phyloP scores from a whole-genome alignment of 2,888 invertebrate species.

The Tyria jacobaeae region DNA sequence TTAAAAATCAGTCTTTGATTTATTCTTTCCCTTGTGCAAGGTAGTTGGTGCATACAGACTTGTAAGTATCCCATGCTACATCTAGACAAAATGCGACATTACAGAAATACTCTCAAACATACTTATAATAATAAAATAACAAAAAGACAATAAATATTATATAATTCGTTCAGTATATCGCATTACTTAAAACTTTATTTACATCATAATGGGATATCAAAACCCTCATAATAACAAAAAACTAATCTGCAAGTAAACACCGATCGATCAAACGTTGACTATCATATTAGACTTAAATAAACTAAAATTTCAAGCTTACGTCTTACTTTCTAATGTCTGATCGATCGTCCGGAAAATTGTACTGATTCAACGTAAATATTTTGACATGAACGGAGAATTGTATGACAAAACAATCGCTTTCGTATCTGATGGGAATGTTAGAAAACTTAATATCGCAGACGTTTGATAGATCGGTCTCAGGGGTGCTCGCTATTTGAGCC shows the following conservation, averaged over 20 bases:
- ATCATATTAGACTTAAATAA: slow-evolving; percentile 71
- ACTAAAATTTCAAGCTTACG: slow-evolving; percentile 77
- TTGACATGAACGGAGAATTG: slow-evolving; percentile 76
- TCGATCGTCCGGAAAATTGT: slow-evolving; percentile 82
- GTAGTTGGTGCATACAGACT: too few species aligned
- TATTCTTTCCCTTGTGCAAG: too few species aligned
- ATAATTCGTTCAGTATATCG: slow-evolving; percentile 15
- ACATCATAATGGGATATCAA: slow-evolving; percentile 28
- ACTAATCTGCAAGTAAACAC: slow-evolving; percentile 42
- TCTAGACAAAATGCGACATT: too few species aligned
- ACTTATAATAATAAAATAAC: background rate
- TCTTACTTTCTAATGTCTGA: slow-evolving; percentile 73
- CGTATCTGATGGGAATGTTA: slow-evolving; percentile 69
- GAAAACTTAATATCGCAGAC: slow-evolving; percentile 75
- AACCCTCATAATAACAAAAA: slow-evolving; percentile 38
- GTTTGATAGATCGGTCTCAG: slow-evolving; percentile 82
- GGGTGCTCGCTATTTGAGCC: slow-evolving; percentile 57
- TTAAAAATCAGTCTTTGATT: too few species aligned
- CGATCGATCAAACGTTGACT: slow-evolving; percentile 49
- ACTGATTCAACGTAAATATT: slow-evolving; percentile 81
- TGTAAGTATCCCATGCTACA: too few species aligned
- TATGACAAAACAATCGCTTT: slow-evolving; percentile 83
- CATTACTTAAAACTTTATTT: slow-evolving; percentile 23
- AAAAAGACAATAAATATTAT: background rate
- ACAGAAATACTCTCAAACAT: background rate